Conservation (phyloP, 1,140 invertebrate genomes). For the Polypedilum vanderplanki region DNA sequence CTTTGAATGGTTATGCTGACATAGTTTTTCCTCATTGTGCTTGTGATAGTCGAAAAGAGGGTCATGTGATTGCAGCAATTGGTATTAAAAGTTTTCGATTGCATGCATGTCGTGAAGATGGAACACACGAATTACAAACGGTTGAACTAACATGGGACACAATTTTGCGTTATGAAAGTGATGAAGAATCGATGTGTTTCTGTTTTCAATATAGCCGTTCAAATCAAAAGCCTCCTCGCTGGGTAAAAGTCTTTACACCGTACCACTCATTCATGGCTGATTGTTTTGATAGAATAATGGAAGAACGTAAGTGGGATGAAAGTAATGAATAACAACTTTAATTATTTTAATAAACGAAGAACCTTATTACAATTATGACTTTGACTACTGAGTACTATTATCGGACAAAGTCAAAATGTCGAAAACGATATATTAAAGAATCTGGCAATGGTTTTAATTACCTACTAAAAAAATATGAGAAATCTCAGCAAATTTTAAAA, state of each 20-base stretch:
- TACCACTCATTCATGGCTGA: conserved; percentile 89
- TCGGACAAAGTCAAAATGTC: neutral
- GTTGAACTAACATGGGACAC: conserved; percentile 78
- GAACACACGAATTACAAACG: conserved; percentile 73
- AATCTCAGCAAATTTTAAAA: neutral
- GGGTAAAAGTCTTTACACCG: conserved; percentile 72
- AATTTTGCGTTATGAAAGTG: conserved; percentile 76
- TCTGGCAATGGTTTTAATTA: neutral
- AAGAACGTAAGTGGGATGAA: conserved; percentile 77
- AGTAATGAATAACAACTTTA: conserved; percentile 56
- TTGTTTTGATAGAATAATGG: conserved; percentile 89
- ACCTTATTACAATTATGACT: neutral
- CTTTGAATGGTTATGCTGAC: conserved; percentile 84
- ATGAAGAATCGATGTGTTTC: conserved; percentile 86
- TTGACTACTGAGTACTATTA: neutral
- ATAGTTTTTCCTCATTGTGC: conserved; percentile 90
- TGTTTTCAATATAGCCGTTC: conserved; percentile 74
- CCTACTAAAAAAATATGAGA: neutral
- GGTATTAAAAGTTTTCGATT: conserved; percentile 70
- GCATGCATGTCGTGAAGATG: conserved; percentile 82
- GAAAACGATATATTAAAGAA: neutral
- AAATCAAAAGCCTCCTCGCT: conserved; percentile 68
- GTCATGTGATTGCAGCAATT: conserved; percentile 77
- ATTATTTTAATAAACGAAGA: neutral
- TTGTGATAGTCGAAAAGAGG: conserved; percentile 89